These are phyloP conservation scores for Maylandia zebra DNA, from an alignment of 2,113 vertebrate species.

Conservation along the genomic window DNA sequence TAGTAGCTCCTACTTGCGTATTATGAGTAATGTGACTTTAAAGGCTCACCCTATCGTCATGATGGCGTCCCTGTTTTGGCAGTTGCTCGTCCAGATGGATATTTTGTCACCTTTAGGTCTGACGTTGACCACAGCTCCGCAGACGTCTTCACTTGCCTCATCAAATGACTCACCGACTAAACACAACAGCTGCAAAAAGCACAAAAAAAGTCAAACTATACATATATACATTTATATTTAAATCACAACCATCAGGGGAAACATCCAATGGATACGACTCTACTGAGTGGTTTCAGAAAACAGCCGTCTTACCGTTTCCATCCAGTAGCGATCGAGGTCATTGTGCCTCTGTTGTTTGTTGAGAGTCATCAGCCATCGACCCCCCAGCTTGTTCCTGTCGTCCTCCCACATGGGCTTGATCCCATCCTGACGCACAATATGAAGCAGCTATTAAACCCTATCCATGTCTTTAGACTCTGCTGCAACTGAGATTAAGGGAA, in stretches of 20 bases:
- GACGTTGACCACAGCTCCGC: slow-evolving; percentile 79
- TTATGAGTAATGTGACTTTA: neutral
- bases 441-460: neutral
- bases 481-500: neutral
- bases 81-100: slow-evolving; percentile 79
- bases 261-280: neutral
- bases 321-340: slow-evolving; percentile 78
- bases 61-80: slow-evolving; percentile 78
- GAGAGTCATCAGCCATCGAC: slow-evolving; percentile 79
- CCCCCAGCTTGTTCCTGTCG: slow-evolving; percentile 76
- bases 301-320: slow-evolving; percentile 68
- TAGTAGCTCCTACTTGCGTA: neutral
- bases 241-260: neutral
- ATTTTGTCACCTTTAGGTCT: slow-evolving; percentile 80
- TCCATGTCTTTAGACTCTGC: neutral
- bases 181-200: slow-evolving; percentile 73
- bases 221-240: accelerated
- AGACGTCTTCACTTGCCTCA: slow-evolving; percentile 77
- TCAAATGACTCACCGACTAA: slow-evolving; percentile 80
- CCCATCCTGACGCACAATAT: slow-evolving; percentile 64
- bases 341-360: slow-evolving; percentile 78
- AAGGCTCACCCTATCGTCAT: slow-evolving; percentile 75
- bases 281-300: neutral
- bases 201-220: neutral
- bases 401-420: slow-evolving; percentile 83